A percentile compares a stretch with the other conserved stretches of the same genome.
These are phyloP conservation scores for Macrophya alboannulata DNA, from an alignment of 2,888 invertebrate species.

Conservation along the genomic window DNA sequence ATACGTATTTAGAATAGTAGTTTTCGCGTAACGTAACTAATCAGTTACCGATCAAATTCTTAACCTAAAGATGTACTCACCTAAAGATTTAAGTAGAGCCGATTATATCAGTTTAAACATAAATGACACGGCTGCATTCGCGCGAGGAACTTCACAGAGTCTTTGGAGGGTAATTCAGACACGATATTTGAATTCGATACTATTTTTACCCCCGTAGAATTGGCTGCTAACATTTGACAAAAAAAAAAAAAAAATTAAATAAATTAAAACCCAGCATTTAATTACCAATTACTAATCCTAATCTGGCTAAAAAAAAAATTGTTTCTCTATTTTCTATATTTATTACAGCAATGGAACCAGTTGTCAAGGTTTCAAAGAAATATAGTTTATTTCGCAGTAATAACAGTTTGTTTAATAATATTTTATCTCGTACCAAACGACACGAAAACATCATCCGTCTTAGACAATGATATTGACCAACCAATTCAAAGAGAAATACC, in stretches of 20 bases:
- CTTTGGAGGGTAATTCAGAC: conserved; percentile 78
- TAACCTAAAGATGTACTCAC: conserved; percentile 73
- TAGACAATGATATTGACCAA: conserved; percentile 75
- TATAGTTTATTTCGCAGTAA: conserved; percentile 85
- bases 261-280: background rate
- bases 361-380: conserved; percentile 92
- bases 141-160: conserved; percentile 75
- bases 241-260: background rate
- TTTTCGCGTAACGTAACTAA: conserved; percentile 23
- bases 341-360: conserved; percentile 92
- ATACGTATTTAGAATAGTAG: background rate
- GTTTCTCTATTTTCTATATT: conserved; percentile 41
- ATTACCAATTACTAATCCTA: conserved; percentile 35
- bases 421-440: conserved; percentile 84
- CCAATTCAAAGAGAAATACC: conserved; percentile 69
- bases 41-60: conserved; percentile 60
- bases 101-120: conserved; percentile 78
- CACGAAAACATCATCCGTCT: conserved; percentile 70
- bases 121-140: conserved; percentile 72
- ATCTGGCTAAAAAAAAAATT: background rate
- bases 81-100: conserved; percentile 70
- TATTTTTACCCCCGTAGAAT: conserved; percentile 7
- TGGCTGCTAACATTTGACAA: background rate
- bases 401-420: conserved; percentile 83
- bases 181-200: conserved; percentile 1